phyloP scores from a whole-genome alignment of 2,113 vertebrate species.

The Lagenorhynchus albirostris region DNA sequence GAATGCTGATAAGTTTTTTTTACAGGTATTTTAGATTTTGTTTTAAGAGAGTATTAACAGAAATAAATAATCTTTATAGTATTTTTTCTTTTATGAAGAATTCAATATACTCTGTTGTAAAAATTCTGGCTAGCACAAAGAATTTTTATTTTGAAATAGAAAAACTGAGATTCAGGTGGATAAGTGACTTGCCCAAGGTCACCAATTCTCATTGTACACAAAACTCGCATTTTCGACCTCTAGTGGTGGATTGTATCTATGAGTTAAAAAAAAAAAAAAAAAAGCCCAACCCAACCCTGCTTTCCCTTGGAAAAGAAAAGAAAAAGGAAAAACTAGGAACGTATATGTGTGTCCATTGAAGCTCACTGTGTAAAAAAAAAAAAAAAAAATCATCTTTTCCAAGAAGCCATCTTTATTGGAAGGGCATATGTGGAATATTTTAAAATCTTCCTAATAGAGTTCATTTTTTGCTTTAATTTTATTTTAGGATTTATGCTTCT shows the following conservation, averaged over 20 bases:
- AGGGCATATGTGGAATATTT: neutral
- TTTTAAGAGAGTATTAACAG: constrained; percentile 23
- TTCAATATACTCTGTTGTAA: neutral
- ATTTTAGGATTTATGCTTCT: neutral
- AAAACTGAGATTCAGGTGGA: neutral
- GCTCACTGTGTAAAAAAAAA: neutral
- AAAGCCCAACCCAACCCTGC: neutral
- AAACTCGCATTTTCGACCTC: neutral
- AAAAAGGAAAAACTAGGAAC: neutral
- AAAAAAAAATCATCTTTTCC: neutral
- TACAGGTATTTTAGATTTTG: neutral
- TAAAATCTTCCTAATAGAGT: neutral
- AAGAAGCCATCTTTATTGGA: neutral
- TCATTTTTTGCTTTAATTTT: neutral
- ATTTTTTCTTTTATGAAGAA: neutral
- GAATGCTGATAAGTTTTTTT: neutral
- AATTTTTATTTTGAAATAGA: constrained; percentile 35
- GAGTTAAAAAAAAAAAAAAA: neutral
- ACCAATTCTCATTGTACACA: neutral
- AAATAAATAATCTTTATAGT: neutral
- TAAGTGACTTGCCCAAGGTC: neutral
- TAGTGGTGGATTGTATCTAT: neutral
- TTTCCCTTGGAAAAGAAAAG: neutral
- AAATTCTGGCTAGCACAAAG: neutral
- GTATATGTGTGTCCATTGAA: neutral